Conservation (phyloP, 2,797 vertebrate genomes). For the Columba guinea region DNA sequence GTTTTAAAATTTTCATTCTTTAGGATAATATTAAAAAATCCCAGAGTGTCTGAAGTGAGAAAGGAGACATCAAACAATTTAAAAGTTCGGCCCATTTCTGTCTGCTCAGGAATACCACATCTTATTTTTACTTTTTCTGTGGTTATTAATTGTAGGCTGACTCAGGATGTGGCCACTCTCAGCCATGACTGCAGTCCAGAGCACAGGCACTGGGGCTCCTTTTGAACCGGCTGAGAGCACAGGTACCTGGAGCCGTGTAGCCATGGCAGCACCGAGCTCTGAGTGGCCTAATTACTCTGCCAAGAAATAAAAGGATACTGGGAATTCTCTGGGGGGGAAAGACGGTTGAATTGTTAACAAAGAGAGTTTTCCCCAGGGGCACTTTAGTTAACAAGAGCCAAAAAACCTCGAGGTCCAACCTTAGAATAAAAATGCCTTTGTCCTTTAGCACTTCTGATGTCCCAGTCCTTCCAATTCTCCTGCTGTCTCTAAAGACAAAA, state of each 20-base stretch:
- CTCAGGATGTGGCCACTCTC: neutral
- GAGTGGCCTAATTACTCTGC: slow-evolving; percentile 52
- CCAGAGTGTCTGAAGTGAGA: neutral
- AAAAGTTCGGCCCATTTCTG: neutral
- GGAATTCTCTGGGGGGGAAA: slow-evolving; percentile 19
- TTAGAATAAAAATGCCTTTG: slow-evolving; percentile 12
- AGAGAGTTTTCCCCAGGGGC: slow-evolving; percentile 12
- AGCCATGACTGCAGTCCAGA: neutral
- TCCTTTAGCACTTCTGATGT: slow-evolving; percentile 12
- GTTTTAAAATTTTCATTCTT: neutral
- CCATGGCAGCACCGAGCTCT: slow-evolving; percentile 24
- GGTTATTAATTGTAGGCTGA: neutral
- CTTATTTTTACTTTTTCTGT: neutral
- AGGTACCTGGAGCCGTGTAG: slow-evolving; percentile 36
- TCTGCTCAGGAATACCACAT: neutral
- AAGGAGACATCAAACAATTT: neutral
- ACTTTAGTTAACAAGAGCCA: neutral
- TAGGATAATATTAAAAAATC: neutral
- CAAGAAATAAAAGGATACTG: slow-evolving; percentile 54
- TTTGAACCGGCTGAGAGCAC: neutral
- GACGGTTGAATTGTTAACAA: slow-evolving; percentile 51
- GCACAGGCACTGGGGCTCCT: neutral
- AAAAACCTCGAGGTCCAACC: neutral
- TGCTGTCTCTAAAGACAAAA: neutral
- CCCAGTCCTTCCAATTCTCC: neutral